Conservation (phyloP, 2,113 vertebrate species). For the Corydoras maculifer region DNA sequence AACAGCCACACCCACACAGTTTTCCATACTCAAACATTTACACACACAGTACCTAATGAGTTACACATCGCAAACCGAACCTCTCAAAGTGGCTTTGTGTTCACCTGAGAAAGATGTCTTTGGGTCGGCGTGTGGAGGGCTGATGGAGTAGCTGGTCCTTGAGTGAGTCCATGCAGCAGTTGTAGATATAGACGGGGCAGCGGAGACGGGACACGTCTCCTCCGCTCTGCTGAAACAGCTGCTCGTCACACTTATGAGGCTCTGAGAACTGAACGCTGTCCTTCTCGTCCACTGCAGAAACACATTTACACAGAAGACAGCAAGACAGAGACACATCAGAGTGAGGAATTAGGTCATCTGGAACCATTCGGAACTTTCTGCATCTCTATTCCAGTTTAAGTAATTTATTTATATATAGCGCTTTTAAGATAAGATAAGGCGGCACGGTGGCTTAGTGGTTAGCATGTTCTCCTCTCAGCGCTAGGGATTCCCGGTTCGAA, state of each 20-base stretch:
- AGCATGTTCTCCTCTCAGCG: too few relatives aligned
- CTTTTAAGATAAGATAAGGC: too few relatives aligned
- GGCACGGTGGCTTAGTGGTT: too few relatives aligned
- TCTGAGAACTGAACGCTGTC: conserved; percentile 68
- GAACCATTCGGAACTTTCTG: too few relatives aligned
- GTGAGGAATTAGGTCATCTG: not conserved
- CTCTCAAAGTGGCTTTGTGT: not conserved
- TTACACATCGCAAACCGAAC: not conserved
- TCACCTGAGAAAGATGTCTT: conserved; percentile 88
- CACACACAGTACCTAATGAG: too few relatives aligned
- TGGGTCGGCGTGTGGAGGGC: conserved; percentile 63
- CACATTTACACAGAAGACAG: not conserved
- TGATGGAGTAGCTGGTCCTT: conserved; percentile 83
- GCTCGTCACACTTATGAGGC: conserved; percentile 61
- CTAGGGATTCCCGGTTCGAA: too few relatives aligned
- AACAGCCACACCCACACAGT: too few relatives aligned
- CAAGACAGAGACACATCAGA: not conserved
- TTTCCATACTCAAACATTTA: too few relatives aligned
- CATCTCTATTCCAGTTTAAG: too few relatives aligned
- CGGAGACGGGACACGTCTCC: conserved; percentile 63
- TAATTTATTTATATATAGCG: too few relatives aligned
- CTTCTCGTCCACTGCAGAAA: conserved; percentile 59
- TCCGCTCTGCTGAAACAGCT: conserved; percentile 68
- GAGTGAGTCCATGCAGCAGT: conserved; percentile 81
- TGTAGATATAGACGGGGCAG: conserved; percentile 91